Percentiles rank a stretch among this genome's conserved stretches.
These are phyloP conservation scores for Drosophila fuyamai DNA, from an alignment of 1,140 invertebrate genomes.

Conservation along the genomic window DNA sequence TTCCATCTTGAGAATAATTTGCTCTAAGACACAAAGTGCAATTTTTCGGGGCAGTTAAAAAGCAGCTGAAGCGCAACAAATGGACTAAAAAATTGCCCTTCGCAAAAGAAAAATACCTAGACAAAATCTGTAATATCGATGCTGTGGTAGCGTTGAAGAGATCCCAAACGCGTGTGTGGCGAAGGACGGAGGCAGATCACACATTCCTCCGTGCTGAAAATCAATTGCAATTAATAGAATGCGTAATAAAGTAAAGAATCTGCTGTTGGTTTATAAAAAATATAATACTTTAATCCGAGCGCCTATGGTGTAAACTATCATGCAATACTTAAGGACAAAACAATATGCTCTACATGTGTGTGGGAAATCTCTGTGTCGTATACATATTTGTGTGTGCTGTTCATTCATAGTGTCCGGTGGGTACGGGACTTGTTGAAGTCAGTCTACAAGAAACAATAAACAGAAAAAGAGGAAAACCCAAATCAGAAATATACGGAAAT, in stretches of 20 bases:
- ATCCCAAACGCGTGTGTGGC: constrained; percentile 51
- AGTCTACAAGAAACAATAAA: constrained; percentile 68
- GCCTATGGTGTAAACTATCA: constrained; percentile 45
- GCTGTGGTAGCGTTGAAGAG: constrained; percentile 70
- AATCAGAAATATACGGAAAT: constrained; percentile 22
- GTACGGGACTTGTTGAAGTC: constrained; percentile 79
- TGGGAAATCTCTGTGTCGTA: constrained; percentile 57
- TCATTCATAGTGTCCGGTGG: constrained; percentile 78
- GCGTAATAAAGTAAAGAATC: not conserved
- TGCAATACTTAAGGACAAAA: constrained; percentile 53
- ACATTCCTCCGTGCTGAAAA: constrained; percentile 80
- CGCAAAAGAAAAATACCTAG: constrained; percentile 8
- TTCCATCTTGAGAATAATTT: no score
- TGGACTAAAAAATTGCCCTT: not conserved
- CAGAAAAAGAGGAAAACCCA: constrained; percentile 33
- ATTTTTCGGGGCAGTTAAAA: constrained; percentile 14
- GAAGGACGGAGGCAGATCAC: constrained; percentile 72
- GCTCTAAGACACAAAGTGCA: constrained; percentile 4
- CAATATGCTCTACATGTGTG: constrained; percentile 25
- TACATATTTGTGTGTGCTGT: constrained; percentile 38
- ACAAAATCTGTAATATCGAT: constrained; percentile 70
- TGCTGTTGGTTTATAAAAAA: constrained; percentile 39
- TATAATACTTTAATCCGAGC: constrained; percentile 70
- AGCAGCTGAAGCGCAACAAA: constrained; percentile 6
- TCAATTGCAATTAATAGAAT: constrained; percentile 11